These are phyloP conservation scores for Oriolus oriolus DNA, from an alignment of 2,113 vertebrate genomes.

Conservation along the genomic window DNA sequence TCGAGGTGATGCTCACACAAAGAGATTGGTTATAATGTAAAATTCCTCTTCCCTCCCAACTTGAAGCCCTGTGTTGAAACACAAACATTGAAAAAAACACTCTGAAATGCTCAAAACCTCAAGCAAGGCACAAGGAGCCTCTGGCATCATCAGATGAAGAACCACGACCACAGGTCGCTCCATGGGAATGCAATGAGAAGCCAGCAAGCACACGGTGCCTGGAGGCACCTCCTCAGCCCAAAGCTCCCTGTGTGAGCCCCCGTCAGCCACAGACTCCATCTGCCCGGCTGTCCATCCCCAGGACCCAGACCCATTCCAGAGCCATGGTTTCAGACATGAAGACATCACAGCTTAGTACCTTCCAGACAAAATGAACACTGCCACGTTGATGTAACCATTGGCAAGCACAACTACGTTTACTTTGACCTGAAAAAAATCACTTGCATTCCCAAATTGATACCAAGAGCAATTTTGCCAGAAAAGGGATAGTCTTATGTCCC, in stretches of 20 bases:
- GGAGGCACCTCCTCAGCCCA: accelerated
- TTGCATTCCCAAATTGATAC: background rate
- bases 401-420: background rate
- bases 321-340: background rate
- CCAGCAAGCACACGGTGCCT: accelerated
- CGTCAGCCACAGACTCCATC: accelerated
- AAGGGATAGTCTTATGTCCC: background rate
- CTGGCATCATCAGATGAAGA: background rate
- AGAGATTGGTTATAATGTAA: background rate
- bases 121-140: background rate
- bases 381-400: conserved; percentile 13
- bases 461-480: conserved; percentile 9
- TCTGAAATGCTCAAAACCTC: conserved; percentile 15
- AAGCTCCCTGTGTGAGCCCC: accelerated
- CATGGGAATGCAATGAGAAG: background rate
- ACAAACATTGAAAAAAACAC: background rate
- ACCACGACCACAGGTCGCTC: background rate
- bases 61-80: conserved; percentile 1
- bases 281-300: background rate
- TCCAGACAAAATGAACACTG: conserved; percentile 16
- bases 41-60: background rate
- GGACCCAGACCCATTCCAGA: background rate
- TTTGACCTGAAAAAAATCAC: background rate
- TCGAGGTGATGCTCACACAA: background rate
- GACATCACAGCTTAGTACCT: background rate